These are phyloP conservation scores for Drosophila obscura DNA, from an alignment of 1,140 invertebrate genomes.

Conservation along the genomic window DNA sequence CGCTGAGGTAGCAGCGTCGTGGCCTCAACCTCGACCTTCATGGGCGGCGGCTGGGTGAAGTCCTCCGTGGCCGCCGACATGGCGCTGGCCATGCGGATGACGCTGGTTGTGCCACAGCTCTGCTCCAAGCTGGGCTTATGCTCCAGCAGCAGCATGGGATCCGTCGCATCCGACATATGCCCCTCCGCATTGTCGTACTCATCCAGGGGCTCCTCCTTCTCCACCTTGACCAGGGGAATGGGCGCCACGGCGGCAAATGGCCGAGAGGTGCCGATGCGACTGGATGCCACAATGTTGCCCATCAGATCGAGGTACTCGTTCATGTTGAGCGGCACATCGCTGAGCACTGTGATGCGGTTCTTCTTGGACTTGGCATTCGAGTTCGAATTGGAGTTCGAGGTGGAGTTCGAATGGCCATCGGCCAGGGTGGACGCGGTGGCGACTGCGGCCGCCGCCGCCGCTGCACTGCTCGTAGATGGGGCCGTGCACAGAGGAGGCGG, in stretches of 20 bases:
- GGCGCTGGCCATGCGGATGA: conserved; percentile 79
- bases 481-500: conserved; percentile 43
- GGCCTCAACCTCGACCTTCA: conserved; percentile 66
- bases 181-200: conserved; percentile 52
- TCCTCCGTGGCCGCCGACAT: conserved; percentile 51
- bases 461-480: conserved; percentile 57
- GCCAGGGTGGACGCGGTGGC: conserved; percentile 9
- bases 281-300: conserved; percentile 80
- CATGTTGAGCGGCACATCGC: conserved; percentile 81
- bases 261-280: conserved; percentile 63
- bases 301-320: conserved; percentile 81
- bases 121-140: conserved; percentile 59
- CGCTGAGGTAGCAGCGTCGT: conserved; percentile 56
- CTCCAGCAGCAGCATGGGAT: conserved; percentile 20
- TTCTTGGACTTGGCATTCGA: conserved; percentile 64
- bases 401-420: conserved; percentile 46
- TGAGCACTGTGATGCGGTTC: conserved; percentile 76
- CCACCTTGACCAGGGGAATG: conserved; percentile 74
- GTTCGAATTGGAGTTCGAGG: conserved; percentile 32
- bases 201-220: conserved; percentile 77
- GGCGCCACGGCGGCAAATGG: conserved; percentile 70
- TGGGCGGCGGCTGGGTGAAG: conserved; percentile 58
- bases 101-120: conserved; percentile 62
- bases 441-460: conserved; percentile 15
- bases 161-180: not conserved